phyloP scores from a whole-genome alignment of 1,140 invertebrate species.

The Zaprionus gabonicus region DNA sequence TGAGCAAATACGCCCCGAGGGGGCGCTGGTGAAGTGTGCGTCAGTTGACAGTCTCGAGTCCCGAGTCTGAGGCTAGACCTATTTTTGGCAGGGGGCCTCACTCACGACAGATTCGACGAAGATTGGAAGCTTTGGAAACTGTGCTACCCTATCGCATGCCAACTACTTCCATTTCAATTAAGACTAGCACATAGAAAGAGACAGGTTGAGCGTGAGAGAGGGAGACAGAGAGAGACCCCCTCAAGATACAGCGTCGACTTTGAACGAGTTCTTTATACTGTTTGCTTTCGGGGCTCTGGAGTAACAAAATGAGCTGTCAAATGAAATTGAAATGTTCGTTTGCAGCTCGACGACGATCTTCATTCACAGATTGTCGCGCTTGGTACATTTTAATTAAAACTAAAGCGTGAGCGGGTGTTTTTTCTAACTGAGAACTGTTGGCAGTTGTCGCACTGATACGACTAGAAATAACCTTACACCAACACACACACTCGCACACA shows the following conservation, averaged over 20 bases:
- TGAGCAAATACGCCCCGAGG: slow-evolving; percentile 37
- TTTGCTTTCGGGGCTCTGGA: slow-evolving; percentile 32
- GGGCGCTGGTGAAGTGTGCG: background rate
- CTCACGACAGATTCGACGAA: background rate
- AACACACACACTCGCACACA: background rate
- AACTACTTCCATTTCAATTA: slow-evolving; percentile 13
- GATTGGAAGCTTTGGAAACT: slow-evolving; percentile 6
- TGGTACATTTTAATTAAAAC: slow-evolving; percentile 57
- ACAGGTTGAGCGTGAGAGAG: background rate
- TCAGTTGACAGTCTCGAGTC: slow-evolving; percentile 3
- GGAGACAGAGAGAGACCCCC: background rate
- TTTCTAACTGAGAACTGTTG: background rate
- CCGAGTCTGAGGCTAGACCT: slow-evolving; percentile 1
- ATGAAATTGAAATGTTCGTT: slow-evolving; percentile 42
- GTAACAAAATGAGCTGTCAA: slow-evolving; percentile 42
- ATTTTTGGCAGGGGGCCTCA: background rate
- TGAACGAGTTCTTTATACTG: slow-evolving; percentile 23
- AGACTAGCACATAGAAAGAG: background rate
- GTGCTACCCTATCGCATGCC: slow-evolving; percentile 3
- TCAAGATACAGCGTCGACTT: slow-evolving; percentile 28
- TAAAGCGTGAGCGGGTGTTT: slow-evolving; percentile 3
- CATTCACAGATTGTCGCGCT: slow-evolving; percentile 18
- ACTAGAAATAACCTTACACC: background rate
- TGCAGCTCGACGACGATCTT: slow-evolving; percentile 27
- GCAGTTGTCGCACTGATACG: slow-evolving; percentile 14